Base-by-base conservation (phyloP, 2,888 invertebrate genomes). In the Calliopum simillimum region DNA sequence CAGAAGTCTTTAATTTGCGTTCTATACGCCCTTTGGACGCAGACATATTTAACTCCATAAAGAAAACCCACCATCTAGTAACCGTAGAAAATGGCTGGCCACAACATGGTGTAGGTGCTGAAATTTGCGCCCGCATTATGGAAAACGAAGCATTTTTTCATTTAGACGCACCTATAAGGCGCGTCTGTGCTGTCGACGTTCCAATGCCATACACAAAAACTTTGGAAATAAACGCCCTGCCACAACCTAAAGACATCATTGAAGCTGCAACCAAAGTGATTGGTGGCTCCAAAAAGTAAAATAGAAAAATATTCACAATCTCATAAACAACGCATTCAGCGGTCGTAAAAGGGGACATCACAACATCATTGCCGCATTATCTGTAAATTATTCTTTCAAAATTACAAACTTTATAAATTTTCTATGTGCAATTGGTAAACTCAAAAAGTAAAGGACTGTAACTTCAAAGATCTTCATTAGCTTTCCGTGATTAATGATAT, bases 61-160 rank as follows among this genome's bases (percentile, higher is more conserved):
- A 91, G 81, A 99, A 99, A 88, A 99, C 99, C 0, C 94, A 99
- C 87, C 97, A 98, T 83, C 87, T 98, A 70, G 89, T 99, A 64
- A 94, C 96, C 0, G 94, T 99, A 0, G 99, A 99, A 86, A 93
- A 95, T 79, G 99, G 99, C 56, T 99, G 99, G 99, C 98, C 98
- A 0, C 93, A 94, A 78, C 92, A 91, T 79, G 98, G 90, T 59
- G 91, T 99, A 76, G 99, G 99, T 14, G 90, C 99, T 25, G 99
- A 99, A 88, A 93, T 99, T 77, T 91, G 93, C 80, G 97, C 98
- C 2, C 91, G 93, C 79, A 91, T 99, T 77, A 95, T 96, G 91
- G 99, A 98, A 88, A 94, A 96, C 78, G 90, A 94, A 78, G 90
- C 93, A 12, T 99, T 99, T 88, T 98, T 95, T 88, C 96, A 98